Percentiles rank a stretch among this genome's conserved stretches.
Conservation (phyloP, 2,797 vertebrate species). For the Hydrolagus colliei region DNA sequence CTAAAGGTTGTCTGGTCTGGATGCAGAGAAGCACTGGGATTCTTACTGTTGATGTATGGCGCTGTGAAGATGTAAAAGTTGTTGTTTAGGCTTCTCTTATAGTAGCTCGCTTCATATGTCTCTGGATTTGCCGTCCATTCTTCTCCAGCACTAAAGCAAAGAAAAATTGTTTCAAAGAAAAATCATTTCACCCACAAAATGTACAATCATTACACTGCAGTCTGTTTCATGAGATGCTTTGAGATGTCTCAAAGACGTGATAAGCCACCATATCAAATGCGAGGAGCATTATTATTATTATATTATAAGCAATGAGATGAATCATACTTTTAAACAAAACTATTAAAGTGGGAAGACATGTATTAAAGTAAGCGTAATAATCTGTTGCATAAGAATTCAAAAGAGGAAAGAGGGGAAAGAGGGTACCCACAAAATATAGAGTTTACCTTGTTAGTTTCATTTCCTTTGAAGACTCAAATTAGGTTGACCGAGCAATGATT, state of each 20-base stretch:
- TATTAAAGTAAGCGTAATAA: no score
- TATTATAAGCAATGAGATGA: not conserved
- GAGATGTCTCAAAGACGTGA: not conserved
- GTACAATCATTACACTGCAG: not conserved
- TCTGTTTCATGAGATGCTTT: not conserved
- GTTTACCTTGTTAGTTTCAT: not conserved
- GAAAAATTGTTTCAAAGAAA: conserved; percentile 1
- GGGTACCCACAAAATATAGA: not conserved
- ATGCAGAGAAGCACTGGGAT: conserved; percentile 20
- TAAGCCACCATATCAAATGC: no score
- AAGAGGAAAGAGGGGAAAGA: not conserved
- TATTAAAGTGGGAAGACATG: no score
- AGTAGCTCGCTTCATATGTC: conserved; percentile 93
- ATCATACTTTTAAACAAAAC: no score
- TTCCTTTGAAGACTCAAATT: not conserved
- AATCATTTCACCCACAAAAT: conserved; percentile 18
- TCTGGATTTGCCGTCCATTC: conserved; percentile 87
- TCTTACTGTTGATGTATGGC: conserved; percentile 85
- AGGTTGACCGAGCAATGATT: not conserved
- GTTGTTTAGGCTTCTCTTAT: conserved; percentile 94
- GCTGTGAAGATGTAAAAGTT: conserved; percentile 94
- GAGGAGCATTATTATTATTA: no score
- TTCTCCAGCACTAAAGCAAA: conserved; percentile 74
- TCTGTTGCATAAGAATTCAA: not conserved
- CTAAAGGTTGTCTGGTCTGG: no score